Evolutionary conservation across 2,888 invertebrate genomes (phyloP).

Genomic region (Tholera decimalis): DNA sequence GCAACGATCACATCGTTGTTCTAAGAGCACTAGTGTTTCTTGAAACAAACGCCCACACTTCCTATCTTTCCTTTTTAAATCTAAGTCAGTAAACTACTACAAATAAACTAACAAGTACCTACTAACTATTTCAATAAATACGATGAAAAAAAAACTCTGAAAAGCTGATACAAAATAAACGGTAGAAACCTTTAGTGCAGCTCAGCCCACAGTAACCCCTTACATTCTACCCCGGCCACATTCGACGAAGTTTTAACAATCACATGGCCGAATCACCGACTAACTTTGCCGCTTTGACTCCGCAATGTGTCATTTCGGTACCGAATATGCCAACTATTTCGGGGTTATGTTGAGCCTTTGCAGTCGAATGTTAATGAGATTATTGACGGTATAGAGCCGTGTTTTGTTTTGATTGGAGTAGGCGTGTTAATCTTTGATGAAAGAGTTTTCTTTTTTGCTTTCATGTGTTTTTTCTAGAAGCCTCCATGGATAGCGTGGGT

Average conservation of each 20-base stretch:
- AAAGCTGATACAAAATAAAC: constrained; percentile 11
- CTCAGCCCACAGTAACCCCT: constrained; percentile 14
- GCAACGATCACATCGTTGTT: too few relatives aligned
- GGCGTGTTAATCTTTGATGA: background rate
- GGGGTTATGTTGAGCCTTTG: constrained; percentile 35
- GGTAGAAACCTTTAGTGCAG: constrained; percentile 6
- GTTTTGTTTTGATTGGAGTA: constrained; percentile 33
- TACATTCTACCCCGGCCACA: constrained; percentile 46
- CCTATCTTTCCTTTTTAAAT: too few relatives aligned
- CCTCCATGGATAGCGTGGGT: too few relatives aligned
- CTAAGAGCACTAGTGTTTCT: too few relatives aligned
- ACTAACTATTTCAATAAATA: background rate
- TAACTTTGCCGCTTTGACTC: constrained; percentile 74
- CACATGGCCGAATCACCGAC: constrained; percentile 64
- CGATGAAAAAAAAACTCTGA: background rate
- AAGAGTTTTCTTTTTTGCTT: background rate
- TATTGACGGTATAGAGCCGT: constrained; percentile 18
- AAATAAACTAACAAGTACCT: too few relatives aligned
- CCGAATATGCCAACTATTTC: constrained; percentile 69
- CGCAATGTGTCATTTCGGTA: constrained; percentile 74
- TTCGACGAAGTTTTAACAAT: constrained; percentile 82
- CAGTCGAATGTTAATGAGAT: constrained; percentile 45
- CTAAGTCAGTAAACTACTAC: too few relatives aligned
- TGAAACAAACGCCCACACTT: too few relatives aligned
- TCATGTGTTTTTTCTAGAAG: background rate